phyloP scores from a whole-genome alignment of 2,888 invertebrate species.

The Drosophila sordidula region DNA sequence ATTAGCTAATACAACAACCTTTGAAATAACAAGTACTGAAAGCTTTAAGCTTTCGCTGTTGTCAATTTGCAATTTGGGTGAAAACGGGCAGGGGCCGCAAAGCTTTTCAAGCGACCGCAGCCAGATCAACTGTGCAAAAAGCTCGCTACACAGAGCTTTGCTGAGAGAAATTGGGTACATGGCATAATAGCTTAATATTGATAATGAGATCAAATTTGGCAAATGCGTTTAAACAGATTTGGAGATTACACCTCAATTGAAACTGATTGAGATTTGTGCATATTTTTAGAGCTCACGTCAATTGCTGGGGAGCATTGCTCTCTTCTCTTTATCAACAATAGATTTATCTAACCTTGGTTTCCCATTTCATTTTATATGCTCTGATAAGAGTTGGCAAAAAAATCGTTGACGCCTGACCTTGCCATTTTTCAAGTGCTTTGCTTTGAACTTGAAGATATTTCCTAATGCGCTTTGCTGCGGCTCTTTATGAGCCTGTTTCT shows the following conservation, averaged over 20 bases:
- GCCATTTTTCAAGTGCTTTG: conserved; percentile 17
- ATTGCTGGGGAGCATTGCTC: conserved; percentile 26
- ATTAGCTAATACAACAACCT: conserved; percentile 40
- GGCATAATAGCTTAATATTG: neutral
- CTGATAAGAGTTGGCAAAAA: conserved; percentile 31
- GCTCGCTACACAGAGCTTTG: neutral
- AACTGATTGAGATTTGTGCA: neutral
- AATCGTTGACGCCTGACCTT: conserved; percentile 27
- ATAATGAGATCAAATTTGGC: neutral
- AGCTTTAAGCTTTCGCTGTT: conserved; percentile 26
- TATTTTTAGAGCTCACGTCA: neutral
- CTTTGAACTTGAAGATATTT: conserved; percentile 24
- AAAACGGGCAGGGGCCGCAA: neutral
- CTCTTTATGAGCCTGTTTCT: neutral
- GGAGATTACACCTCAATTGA: neutral
- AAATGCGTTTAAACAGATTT: neutral
- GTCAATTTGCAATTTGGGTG: conserved; percentile 9
- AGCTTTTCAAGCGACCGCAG: neutral
- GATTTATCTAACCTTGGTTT: conserved; percentile 16
- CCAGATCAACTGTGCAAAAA: no score
- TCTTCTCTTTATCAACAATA: conserved; percentile 9
- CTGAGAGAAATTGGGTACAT: neutral
- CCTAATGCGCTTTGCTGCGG: neutral
- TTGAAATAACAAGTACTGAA: neutral
- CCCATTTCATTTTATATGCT: neutral